phyloP scores from a whole-genome alignment of 2,113 vertebrate genomes.

The Macrotis lagotis region DNA sequence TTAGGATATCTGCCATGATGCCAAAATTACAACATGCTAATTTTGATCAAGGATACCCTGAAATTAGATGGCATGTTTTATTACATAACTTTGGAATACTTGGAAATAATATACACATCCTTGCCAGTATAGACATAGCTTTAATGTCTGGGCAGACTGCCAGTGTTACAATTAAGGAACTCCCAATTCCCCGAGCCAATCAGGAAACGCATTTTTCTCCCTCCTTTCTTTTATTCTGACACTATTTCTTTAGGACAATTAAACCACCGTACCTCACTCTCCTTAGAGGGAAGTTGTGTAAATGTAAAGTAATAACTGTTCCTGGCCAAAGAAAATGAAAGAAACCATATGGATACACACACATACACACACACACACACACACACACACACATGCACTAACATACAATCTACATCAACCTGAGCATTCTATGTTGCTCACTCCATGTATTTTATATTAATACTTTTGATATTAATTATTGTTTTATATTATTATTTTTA shows the following conservation, averaged over 20 bases:
- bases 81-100: slow-evolving; percentile 47
- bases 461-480: background rate
- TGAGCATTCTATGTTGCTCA: background rate
- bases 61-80: slow-evolving; percentile 44
- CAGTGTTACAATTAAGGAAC: slow-evolving; percentile 77
- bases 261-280: slow-evolving; percentile 71
- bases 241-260: slow-evolving; percentile 79
- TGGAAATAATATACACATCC: slow-evolving; percentile 60
- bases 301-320: slow-evolving; percentile 67
- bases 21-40: background rate
- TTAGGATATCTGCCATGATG: background rate
- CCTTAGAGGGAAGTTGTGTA: slow-evolving; percentile 67
- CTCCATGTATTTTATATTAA: background rate
- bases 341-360: slow-evolving; percentile 2
- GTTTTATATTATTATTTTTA: too few species aligned
- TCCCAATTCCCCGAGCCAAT: slow-evolving; percentile 79
- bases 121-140: slow-evolving; percentile 60
- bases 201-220: slow-evolving; percentile 78
- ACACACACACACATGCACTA: background rate
- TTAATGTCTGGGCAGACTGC: slow-evolving; percentile 71
- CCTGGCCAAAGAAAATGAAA: slow-evolving; percentile 66
- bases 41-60: slow-evolving; percentile 41
- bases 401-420: background rate
- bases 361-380: background rate
- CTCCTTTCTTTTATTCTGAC: slow-evolving; percentile 69